Conservation (phyloP, 2,888 invertebrate species). For the Aphidius colemani region DNA sequence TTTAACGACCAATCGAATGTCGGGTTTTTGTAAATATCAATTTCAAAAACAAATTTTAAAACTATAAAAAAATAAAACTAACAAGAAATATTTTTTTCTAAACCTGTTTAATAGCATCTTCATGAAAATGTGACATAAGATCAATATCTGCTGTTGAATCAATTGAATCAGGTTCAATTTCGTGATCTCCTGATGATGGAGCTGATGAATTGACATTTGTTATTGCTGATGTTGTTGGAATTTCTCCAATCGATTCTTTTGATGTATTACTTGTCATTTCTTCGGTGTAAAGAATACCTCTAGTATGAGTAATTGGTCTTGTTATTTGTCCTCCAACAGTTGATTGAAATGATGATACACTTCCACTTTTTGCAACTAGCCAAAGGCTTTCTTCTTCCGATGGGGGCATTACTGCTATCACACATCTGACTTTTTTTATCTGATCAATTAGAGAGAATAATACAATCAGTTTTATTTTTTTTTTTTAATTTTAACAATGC, state of each 20-base stretch:
- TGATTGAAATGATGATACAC: constrained; percentile 33
- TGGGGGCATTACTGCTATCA: constrained; percentile 62
- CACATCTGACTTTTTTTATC: constrained; percentile 44
- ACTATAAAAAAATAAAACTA: too few species aligned
- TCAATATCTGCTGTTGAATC: constrained; percentile 66
- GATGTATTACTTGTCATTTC: constrained; percentile 58
- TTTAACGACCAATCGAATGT: too few species aligned
- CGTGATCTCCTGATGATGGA: constrained; percentile 51
- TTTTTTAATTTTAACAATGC: too few species aligned
- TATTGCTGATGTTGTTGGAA: constrained; percentile 44
- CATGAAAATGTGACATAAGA: constrained; percentile 75
- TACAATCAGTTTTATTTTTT: too few species aligned
- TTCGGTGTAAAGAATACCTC: constrained; percentile 59
- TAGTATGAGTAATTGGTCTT: constrained; percentile 37
- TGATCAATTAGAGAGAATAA: too few species aligned
- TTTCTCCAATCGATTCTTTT: constrained; percentile 24
- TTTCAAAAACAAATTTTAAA: too few species aligned
- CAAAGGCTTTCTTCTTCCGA: constrained; percentile 68
- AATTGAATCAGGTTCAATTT: constrained; percentile 62
- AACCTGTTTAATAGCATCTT: constrained; percentile 75
- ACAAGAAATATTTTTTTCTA: too few species aligned
- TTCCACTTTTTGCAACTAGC: constrained; percentile 52
- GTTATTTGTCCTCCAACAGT: constrained; percentile 35
- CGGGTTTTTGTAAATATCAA: too few species aligned
- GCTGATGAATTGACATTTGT: constrained; percentile 38